Conservation (phyloP, 2,888 invertebrate species). For the Alviniconcha strummeri region DNA sequence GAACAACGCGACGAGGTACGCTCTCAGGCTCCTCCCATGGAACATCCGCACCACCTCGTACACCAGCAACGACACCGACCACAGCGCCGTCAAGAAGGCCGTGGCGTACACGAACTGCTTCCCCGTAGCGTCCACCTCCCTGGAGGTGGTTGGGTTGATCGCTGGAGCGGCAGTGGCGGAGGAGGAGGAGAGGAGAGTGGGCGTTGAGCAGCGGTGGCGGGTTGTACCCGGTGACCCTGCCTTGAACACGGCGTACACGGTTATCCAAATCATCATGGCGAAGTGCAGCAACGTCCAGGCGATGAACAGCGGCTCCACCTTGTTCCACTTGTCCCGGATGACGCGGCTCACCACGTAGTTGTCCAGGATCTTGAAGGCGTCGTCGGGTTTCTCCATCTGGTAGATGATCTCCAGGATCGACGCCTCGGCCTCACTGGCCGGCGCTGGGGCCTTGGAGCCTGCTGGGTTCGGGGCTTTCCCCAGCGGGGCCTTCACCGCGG, state of each 20-base stretch:
- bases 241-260: slow-evolving; percentile 44
- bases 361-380: slow-evolving; percentile 56
- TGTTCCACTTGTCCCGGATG: slow-evolving; percentile 55
- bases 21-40: not conserved
- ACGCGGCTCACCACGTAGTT: slow-evolving; percentile 49
- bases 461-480: not conserved
- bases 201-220: not conserved
- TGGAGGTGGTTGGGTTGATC: not conserved
- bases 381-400: slow-evolving; percentile 41
- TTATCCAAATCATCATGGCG: slow-evolving; percentile 47
- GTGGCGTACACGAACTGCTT: slow-evolving; percentile 12
- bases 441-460: not conserved
- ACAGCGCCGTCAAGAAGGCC: not conserved
- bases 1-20: slow-evolving; percentile 17
- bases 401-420: slow-evolving; percentile 57
- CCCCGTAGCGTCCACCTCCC: not conserved
- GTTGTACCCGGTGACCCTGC: not conserved
- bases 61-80: not conserved
- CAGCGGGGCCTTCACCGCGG: not conserved
- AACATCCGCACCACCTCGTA: slow-evolving; percentile 7
- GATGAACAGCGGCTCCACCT: slow-evolving; percentile 46
- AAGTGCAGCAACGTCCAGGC: slow-evolving; percentile 53
- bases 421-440: not conserved
- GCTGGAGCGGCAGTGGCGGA: too few relatives aligned
- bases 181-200: too few relatives aligned